These are phyloP conservation scores for Nyctereutes procyonoides DNA, from an alignment of 2,113 vertebrate species.

Conservation along the genomic window DNA sequence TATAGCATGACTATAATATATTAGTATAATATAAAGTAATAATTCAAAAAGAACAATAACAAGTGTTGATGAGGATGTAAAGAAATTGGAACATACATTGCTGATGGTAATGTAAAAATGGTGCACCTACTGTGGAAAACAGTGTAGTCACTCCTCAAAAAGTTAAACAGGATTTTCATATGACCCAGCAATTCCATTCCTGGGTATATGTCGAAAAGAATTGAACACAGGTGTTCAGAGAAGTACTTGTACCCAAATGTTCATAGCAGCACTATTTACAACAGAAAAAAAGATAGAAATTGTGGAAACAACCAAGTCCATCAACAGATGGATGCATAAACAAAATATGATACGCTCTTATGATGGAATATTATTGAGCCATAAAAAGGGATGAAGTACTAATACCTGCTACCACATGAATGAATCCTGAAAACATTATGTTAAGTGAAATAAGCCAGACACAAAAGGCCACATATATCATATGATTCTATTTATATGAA, in stretches of 20 bases:
- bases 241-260: neutral
- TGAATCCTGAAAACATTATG: neutral
- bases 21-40: neutral
- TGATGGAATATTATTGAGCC: neutral
- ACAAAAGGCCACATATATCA: neutral
- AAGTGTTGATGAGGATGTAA: no score
- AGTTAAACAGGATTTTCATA: neutral
- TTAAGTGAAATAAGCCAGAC: neutral
- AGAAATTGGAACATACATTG: neutral
- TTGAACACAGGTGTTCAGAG: neutral
- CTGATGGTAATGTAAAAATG: neutral
- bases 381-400: neutral
- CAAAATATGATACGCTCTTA: neutral
- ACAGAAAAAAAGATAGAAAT: neutral
- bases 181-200: neutral
- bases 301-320: neutral
- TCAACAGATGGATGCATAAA: neutral
- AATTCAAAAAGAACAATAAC: neutral
- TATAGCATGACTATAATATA: neutral
- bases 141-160: neutral
- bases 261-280: neutral
- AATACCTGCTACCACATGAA: accelerated
- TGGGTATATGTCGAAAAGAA: neutral
- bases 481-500: neutral
- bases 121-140: neutral